A percentile compares a stretch with the other conserved stretches of the same genome.
These are phyloP conservation scores for Vulpes lagopus DNA, from an alignment of 2,113 vertebrate genomes.

Conservation along the genomic window DNA sequence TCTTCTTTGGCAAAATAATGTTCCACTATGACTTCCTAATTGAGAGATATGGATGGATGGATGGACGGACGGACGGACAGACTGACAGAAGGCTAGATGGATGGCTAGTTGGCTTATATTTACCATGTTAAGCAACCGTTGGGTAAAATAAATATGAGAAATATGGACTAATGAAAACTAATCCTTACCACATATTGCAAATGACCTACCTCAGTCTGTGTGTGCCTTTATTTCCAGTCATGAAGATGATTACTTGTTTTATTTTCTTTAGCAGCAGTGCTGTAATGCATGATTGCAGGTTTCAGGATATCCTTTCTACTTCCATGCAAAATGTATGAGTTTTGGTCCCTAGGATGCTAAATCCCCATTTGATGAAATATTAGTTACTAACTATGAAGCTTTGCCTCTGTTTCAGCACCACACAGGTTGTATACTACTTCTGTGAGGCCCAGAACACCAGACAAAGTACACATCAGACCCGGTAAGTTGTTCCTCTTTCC, in stretches of 20 bases:
- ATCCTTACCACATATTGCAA: not conserved
- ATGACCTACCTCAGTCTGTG: not conserved
- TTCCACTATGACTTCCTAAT: not conserved
- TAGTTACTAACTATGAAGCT: not conserved
- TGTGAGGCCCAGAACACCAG: conserved; percentile 56
- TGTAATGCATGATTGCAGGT: not conserved
- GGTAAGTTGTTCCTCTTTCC: conserved; percentile 57
- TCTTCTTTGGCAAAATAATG: conserved; percentile 48
- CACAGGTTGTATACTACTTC: conserved; percentile 62
- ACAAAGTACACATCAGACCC: conserved; percentile 52
- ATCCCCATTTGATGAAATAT: not conserved
- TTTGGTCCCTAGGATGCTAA: not conserved
- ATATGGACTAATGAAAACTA: not conserved
- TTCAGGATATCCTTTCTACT: not conserved
- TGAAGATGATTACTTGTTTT: conserved; percentile 35
- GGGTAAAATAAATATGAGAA: conserved; percentile 48
- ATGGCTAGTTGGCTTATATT: not conserved
- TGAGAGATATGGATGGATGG: not conserved
- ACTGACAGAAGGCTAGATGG: not conserved
- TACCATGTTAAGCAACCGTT: not conserved
- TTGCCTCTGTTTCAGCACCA: conserved; percentile 74
- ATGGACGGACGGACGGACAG: not conserved
- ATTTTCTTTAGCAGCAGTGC: not conserved
- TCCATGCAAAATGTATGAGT: not conserved
- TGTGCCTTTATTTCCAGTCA: conserved; percentile 9